Percentiles rank a stretch among this genome's conserved stretches.
These are phyloP conservation scores for Harpegnathos saltator DNA, from an alignment of 1,140 invertebrate genomes.

Conservation along the genomic window DNA sequence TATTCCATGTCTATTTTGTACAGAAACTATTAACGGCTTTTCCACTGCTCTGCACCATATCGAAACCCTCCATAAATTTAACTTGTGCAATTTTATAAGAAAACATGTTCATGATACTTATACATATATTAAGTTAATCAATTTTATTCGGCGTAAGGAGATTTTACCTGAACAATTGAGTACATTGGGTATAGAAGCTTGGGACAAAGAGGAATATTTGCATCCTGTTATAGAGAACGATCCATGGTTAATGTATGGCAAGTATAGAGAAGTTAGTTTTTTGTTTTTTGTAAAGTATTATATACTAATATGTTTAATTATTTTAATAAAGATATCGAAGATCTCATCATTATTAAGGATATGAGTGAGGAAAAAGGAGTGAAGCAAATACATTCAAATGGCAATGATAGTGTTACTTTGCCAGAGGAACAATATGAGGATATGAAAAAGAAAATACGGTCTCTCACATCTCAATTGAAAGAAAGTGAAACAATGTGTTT, in stretches of 20 bases:
- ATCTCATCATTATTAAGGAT: slow-evolving; percentile 74
- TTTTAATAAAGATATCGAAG: slow-evolving; percentile 79
- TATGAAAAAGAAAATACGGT: slow-evolving; percentile 87
- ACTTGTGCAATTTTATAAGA: slow-evolving; percentile 89
- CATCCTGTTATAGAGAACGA: slow-evolving; percentile 92
- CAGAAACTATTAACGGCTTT: slow-evolving; percentile 80
- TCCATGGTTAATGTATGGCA: slow-evolving; percentile 94
- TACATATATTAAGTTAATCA: slow-evolving; percentile 95
- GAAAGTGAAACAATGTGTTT: slow-evolving; percentile 80
- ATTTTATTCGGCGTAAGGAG: slow-evolving; percentile 92
- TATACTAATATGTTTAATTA: slow-evolving; percentile 21
- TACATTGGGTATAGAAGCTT: slow-evolving; percentile 85
- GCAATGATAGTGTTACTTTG: slow-evolving; percentile 87
- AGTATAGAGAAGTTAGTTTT: slow-evolving; percentile 70
- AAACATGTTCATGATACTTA: slow-evolving; percentile 93
- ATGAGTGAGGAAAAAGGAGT: slow-evolving; percentile 78
- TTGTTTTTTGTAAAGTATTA: background rate
- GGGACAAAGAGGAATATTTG: slow-evolving; percentile 93
- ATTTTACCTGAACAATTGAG: slow-evolving; percentile 87
- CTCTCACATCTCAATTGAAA: slow-evolving; percentile 82
- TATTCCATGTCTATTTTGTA: slow-evolving; percentile 87
- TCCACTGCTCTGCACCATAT: slow-evolving; percentile 86
- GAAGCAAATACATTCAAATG: slow-evolving; percentile 83
- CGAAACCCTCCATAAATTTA: slow-evolving; percentile 88
- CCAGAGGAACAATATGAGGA: slow-evolving; percentile 88